These are phyloP conservation scores for Serranus cabrilla DNA, from an alignment of 2,797 vertebrate genomes.

Conservation along the genomic window DNA sequence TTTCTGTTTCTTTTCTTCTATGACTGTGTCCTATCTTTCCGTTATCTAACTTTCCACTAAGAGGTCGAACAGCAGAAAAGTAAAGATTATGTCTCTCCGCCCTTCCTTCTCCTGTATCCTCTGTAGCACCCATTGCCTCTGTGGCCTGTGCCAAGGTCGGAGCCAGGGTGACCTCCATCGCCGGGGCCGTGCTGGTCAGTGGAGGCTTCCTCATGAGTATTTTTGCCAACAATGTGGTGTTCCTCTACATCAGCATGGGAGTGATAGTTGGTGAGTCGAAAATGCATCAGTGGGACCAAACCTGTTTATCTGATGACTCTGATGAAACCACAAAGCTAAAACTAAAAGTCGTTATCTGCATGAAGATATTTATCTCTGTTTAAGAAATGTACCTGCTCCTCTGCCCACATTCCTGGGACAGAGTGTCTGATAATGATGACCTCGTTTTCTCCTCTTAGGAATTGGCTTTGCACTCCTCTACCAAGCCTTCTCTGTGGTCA, in stretches of 20 bases:
- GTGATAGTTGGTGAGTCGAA: slow-evolving; percentile 90
- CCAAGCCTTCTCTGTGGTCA: slow-evolving; percentile 90
- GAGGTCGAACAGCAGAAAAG: slow-evolving; percentile 1
- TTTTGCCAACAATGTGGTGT: slow-evolving; percentile 88
- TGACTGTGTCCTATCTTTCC: neutral
- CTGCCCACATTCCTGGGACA: neutral
- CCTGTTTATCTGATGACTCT: neutral
- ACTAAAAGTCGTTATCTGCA: neutral
- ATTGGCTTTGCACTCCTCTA: slow-evolving; percentile 93
- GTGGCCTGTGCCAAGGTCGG: slow-evolving; percentile 87
- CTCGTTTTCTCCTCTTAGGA: slow-evolving; percentile 77
- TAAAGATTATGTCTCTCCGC: neutral
- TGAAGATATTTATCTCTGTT: neutral
- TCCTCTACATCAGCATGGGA: slow-evolving; percentile 95
- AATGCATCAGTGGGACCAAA: neutral
- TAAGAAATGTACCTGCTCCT: neutral
- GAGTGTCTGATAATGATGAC: neutral
- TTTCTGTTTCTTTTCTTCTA: neutral
- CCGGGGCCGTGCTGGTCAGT: slow-evolving; percentile 87
- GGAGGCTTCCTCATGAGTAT: slow-evolving; percentile 92
- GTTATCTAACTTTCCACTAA: neutral
- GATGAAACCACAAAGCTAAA: neutral
- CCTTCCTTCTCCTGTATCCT: slow-evolving; percentile 34
- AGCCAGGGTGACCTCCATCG: slow-evolving; percentile 85
- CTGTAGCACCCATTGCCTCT: slow-evolving; percentile 88